Evolutionary conservation across 64 coral and sea anemone species (phyloP), one percentile per base, ranked within the genome.

Genomic region (Platygyra sinensis): DNA sequence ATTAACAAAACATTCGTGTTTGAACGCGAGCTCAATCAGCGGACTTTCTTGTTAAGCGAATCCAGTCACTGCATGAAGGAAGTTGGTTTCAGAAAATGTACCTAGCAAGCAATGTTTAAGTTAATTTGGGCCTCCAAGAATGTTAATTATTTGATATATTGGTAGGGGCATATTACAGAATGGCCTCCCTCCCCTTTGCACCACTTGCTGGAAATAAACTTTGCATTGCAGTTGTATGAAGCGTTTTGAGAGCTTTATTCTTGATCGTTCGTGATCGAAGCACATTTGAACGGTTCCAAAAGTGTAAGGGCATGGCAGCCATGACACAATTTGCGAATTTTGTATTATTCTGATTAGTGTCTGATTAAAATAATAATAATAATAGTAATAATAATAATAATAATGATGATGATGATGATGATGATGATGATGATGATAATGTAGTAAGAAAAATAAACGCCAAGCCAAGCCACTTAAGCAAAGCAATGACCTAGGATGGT

Each of bases 251-350:
- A n/a, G n/a, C 76, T 51, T 78, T 24, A 24, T 24, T 78, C 76
- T 78, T 78, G 49, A 54, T 4, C 76, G 38, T 52, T 78, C 76
- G 49, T 78, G 24, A 78, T 78, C 14, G 76, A 78, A 78, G 76
- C 76, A 16, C 74, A 5, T 19, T 2, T 73, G 72, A 28, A 55
- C 22, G 72, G 72, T 24, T 73, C 72, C 72, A 73, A 73, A 73
- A 73, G 72, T 19, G 2, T 50, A 76, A 76, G 74, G 74, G 74
- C 74, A 76, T 76, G 74, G 74, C 74, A 76, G 8, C 39, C 51
- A 52, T 50, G 74, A 49, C 74, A 2, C 33, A 76, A 1, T 76
- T 73, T 73, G 25, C 71, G 71, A 73, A 65, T 65, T 18, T 32
- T 2, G 71, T 28, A 8, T 73, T 73, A 73, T 73, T 73, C 4